Evolutionary conservation across 2,888 invertebrate species (phyloP), one percentile per base, ranked within the genome.

Genomic region (Chorisops tibialis): DNA sequence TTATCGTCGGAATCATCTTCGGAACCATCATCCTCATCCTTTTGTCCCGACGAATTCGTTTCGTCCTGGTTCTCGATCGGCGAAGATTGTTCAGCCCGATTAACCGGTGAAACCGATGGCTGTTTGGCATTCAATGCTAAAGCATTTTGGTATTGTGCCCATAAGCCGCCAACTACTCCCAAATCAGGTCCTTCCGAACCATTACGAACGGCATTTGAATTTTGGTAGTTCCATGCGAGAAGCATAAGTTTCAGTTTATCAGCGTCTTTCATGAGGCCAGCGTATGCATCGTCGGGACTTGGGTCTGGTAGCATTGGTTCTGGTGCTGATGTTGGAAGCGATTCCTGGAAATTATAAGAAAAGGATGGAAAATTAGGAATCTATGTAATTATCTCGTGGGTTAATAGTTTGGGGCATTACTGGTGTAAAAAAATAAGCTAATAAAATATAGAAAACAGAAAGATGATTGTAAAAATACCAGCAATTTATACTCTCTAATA

Each of bases 1-100:
- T 93, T 86, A 73, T 96, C 94, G 74, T 95, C 94, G 60, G 89
- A 91, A 74, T 95, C 94, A 74, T 93, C 94, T 74, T 93, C 93
- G 1, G 84, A 84, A 0, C 79, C 84, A 69, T 93, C 93, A 71
- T 89, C 89, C 70, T 88, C 89, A 70, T 93, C 93, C 74, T 93
- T 93, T 73, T 92, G 88, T 6, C 91, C 92, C 61, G 92, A 91
- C 66, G 92, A 92, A 69, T 91, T 92, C 0, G 92, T 92, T 76
- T 93, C 93, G 73, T 93, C 93, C 73, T 92, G 92, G 43, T 75
- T 73, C 62, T 78, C 78, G 72, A 77, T 74, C 9, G 78, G 78
- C 2, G 78, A 78, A 1, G 85, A 85, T 78, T 86, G 85, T 75
- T 87, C 88, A 70, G 85, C 79, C 6, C 80, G 75, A 16, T 76